These are phyloP conservation scores for Onychorhynchus coronatus DNA, from an alignment of 2,113 vertebrate genomes.

Conservation along the genomic window DNA sequence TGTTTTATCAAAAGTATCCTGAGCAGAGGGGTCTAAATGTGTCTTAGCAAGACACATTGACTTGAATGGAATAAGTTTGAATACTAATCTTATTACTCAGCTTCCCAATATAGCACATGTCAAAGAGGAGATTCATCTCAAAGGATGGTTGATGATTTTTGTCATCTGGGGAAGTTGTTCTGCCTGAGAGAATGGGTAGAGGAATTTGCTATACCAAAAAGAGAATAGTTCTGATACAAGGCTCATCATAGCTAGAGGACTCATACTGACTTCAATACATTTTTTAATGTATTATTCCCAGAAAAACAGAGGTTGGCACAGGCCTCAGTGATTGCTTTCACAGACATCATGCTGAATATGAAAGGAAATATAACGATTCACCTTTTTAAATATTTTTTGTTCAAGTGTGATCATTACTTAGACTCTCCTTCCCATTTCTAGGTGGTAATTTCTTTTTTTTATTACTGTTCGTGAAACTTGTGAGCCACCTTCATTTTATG, in stretches of 20 bases:
- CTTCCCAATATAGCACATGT: neutral
- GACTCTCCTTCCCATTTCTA: neutral
- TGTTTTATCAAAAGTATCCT: neutral
- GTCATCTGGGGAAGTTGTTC: neutral
- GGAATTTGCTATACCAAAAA: neutral
- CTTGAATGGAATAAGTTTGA: neutral
- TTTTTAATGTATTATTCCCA: neutral
- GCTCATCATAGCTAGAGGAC: neutral
- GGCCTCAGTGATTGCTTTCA: neutral
- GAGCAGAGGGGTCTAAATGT: neutral
- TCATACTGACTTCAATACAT: neutral
- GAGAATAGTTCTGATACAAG: neutral
- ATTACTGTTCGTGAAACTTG: neutral
- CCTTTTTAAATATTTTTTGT: neutral
- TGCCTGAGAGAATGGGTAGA: neutral
- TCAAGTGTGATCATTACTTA: neutral
- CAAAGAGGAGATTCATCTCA: neutral
- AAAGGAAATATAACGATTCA: neutral
- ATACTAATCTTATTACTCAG: neutral
- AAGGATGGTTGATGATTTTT: neutral
- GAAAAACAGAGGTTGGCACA: neutral
- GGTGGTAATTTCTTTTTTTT: neutral
- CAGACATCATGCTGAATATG: neutral
- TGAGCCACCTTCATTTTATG: neutral
- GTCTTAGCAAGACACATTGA: neutral